Conservation (phyloP, 2,797 vertebrate species). For the Hypotaenidia okinawae region DNA sequence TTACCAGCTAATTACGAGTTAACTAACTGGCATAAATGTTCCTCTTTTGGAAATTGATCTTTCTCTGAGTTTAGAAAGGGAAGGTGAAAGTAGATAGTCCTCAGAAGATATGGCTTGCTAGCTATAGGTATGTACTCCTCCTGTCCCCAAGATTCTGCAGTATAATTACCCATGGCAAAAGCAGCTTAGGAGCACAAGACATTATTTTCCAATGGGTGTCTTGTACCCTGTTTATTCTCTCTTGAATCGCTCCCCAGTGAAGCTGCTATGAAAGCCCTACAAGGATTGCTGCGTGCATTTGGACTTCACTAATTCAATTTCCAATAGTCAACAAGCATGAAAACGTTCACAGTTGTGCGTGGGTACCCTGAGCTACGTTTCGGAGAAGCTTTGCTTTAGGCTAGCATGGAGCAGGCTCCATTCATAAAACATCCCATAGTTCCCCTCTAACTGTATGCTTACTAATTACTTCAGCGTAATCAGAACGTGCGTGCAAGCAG, state of each 20-base stretch:
- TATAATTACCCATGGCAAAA: not conserved
- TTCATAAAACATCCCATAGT: not conserved
- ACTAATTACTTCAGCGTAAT: not conserved
- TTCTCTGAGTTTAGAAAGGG: not conserved
- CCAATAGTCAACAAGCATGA: not conserved
- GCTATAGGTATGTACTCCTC: not conserved
- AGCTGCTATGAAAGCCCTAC: not conserved
- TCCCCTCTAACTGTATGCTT: not conserved
- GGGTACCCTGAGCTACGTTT: not conserved
- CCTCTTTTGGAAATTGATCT: not conserved
- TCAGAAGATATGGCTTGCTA: not conserved
- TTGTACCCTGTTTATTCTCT: not conserved
- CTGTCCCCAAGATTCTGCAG: not conserved
- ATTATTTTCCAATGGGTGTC: not conserved
- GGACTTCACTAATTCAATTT: not conserved
- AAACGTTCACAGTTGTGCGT: rapidly evolving
- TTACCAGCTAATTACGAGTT: not conserved
- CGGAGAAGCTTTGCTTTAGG: not conserved
- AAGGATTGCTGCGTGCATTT: not conserved
- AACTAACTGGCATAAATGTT: not conserved
- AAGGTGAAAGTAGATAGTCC: not conserved
- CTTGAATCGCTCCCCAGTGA: not conserved
- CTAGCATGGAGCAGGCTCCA: not conserved
- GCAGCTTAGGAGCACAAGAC: not conserved
- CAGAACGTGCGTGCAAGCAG: not conserved